Evolutionary conservation across 1,140 invertebrate genomes (phyloP).

Genomic region (Oppia nitens): DNA sequence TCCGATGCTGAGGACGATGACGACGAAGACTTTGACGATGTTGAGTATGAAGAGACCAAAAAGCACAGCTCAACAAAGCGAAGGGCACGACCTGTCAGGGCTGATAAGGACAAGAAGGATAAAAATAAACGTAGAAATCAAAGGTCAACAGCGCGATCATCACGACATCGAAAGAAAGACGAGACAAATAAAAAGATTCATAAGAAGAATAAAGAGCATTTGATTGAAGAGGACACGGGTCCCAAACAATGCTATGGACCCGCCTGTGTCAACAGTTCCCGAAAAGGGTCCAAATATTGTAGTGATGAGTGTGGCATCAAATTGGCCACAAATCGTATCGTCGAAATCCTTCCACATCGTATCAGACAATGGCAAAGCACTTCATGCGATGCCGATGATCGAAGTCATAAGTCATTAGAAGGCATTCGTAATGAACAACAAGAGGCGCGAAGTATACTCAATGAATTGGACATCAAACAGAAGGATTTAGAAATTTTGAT

Average conservation of each 20-base stretch:
- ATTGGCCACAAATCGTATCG: constrained; percentile 52
- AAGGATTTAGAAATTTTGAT: constrained; percentile 40
- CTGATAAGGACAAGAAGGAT: constrained; percentile 1
- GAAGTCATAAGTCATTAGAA: constrained; percentile 63
- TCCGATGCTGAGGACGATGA: constrained; percentile 14
- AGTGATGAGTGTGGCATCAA: constrained; percentile 80
- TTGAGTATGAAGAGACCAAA: constrained; percentile 14
- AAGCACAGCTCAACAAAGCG: neutral
- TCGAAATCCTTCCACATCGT: constrained; percentile 63
- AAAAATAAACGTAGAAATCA: constrained; percentile 6
- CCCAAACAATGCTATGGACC: constrained; percentile 72
- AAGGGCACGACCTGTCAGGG: neutral
- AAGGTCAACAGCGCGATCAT: neutral
- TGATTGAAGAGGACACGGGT: constrained; percentile 8
- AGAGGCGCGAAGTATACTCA: constrained; percentile 29
- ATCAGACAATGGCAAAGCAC: constrained; percentile 86
- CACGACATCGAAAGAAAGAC: neutral
- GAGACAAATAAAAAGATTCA: constrained; percentile 6
- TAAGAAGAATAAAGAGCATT: constrained; percentile 15
- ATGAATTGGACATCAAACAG: constrained; percentile 57
- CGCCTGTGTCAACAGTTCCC: constrained; percentile 55
- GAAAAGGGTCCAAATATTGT: constrained; percentile 81
- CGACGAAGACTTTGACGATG: constrained; percentile 10
- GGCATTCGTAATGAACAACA: constrained; percentile 55
- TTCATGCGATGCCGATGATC: constrained; percentile 67